Evolutionary conservation across 2,113 vertebrate genomes (phyloP).

Genomic region (Tapirus terrestris): DNA sequence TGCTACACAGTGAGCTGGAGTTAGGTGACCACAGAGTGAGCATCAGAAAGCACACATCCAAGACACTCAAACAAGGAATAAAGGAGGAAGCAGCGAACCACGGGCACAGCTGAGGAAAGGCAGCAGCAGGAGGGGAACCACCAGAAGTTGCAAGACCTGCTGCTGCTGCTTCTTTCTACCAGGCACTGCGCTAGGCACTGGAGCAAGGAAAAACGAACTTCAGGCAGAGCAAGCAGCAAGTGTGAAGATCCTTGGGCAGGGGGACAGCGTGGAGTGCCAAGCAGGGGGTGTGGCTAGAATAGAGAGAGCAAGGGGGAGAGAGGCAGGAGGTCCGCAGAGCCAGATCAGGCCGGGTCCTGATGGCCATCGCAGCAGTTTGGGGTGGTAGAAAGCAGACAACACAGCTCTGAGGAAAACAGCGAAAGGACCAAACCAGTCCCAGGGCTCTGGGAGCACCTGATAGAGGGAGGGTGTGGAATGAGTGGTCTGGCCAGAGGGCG

Average conservation of each 20-base stretch:
- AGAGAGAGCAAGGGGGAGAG: rapidly evolving
- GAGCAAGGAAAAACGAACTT: rapidly evolving
- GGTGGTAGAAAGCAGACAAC: background rate
- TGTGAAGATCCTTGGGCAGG: rapidly evolving
- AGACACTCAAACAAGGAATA: background rate
- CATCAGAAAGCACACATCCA: background rate
- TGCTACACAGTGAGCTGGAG: rapidly evolving
- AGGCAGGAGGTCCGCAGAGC: background rate
- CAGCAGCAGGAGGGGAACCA: background rate
- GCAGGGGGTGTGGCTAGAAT: background rate
- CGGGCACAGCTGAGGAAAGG: background rate
- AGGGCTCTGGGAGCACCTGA: background rate
- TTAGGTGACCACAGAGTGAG: background rate
- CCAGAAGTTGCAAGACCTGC: rapidly evolving
- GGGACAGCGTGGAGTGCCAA: too few relatives aligned
- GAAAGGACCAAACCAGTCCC: background rate
- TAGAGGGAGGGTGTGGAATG: too few relatives aligned
- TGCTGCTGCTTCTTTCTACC: rapidly evolving
- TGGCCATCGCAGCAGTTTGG: background rate
- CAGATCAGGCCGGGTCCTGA: background rate
- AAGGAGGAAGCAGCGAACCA: background rate
- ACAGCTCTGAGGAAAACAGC: background rate
- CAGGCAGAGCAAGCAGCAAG: background rate
- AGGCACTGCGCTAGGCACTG: rapidly evolving
- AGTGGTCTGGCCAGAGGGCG: background rate